Evolutionary conservation across 2,113 vertebrate genomes (phyloP).

Genomic region (Platycercus adscitus): DNA sequence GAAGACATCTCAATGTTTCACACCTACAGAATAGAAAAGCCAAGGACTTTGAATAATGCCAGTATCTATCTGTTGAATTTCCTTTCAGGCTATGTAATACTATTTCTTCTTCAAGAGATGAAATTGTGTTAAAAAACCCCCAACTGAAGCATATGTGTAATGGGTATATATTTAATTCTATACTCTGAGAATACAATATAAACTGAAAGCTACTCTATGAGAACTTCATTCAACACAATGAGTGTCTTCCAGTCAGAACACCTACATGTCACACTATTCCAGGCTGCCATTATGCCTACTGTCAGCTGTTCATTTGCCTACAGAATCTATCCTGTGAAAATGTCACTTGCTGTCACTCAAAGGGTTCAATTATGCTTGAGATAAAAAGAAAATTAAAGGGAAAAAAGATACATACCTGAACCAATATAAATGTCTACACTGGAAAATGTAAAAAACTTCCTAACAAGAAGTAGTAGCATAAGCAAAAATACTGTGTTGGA

Average conservation of each 20-base stretch:
- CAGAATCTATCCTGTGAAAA: background rate
- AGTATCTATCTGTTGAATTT: background rate
- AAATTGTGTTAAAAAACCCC: background rate
- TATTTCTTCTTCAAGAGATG: background rate
- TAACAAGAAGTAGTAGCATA: background rate
- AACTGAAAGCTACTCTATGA: background rate
- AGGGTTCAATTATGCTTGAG: background rate
- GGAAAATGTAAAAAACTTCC: background rate
- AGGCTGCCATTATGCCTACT: slow-evolving; percentile 28
- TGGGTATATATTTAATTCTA: background rate
- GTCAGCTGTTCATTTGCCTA: slow-evolving; percentile 34
- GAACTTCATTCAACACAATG: background rate
- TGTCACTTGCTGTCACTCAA: slow-evolving; percentile 23
- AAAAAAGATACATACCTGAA: background rate
- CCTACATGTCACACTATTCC: background rate
- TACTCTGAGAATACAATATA: background rate
- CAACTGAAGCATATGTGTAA: background rate
- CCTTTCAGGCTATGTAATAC: background rate
- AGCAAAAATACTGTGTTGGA: background rate
- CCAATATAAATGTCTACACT: background rate
- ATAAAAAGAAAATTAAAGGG: background rate
- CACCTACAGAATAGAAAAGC: background rate
- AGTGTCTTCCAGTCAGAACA: background rate
- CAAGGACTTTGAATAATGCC: background rate
- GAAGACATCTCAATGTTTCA: background rate